phyloP scores from a whole-genome alignment of 1,140 invertebrate species.

The Drosophila persimilis region DNA sequence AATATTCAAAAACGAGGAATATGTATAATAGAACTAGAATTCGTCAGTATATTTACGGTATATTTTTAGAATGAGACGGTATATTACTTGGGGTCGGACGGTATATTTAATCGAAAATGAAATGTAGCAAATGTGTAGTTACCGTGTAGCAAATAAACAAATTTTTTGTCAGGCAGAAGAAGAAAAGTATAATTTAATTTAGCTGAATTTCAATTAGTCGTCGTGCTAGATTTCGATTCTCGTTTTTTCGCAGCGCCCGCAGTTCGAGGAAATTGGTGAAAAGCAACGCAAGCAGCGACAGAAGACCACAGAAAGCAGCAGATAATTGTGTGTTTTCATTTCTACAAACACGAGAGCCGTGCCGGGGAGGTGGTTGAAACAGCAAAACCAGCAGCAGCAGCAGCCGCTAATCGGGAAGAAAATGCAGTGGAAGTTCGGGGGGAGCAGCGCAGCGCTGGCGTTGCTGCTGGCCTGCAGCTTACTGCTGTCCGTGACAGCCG shows the following conservation, averaged over 20 bases:
- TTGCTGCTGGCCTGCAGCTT: constrained; percentile 46
- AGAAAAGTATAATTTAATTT: constrained; percentile 71
- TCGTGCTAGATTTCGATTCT: constrained; percentile 62
- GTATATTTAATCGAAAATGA: constrained; percentile 28
- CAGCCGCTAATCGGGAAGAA: constrained; percentile 23
- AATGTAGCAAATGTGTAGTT: too few relatives aligned
- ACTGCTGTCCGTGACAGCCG: constrained; percentile 21
- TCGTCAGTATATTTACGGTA: too few relatives aligned
- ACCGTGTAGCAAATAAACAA: too few relatives aligned
- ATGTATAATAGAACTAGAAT: too few relatives aligned
- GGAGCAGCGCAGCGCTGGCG: constrained; percentile 56
- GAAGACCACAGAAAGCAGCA: background rate
- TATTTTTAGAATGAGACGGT: too few relatives aligned
- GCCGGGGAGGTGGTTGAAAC: constrained; percentile 35
- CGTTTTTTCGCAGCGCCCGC: constrained; percentile 44
- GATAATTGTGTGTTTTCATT: constrained; percentile 10
- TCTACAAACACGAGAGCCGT: constrained; percentile 5
- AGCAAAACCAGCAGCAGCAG: constrained; percentile 30
- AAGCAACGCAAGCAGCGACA: constrained; percentile 42
- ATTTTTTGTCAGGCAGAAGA: constrained; percentile 45
- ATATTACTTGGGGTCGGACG: too few relatives aligned
- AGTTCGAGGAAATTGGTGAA: constrained; percentile 53
- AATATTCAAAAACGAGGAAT: too few relatives aligned
- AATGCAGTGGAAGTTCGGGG: constrained; percentile 61
- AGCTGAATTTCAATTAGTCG: constrained; percentile 73